These are phyloP conservation scores for Gryllus longicercus DNA, from an alignment of 2,888 invertebrate genomes.

Conservation along the genomic window DNA sequence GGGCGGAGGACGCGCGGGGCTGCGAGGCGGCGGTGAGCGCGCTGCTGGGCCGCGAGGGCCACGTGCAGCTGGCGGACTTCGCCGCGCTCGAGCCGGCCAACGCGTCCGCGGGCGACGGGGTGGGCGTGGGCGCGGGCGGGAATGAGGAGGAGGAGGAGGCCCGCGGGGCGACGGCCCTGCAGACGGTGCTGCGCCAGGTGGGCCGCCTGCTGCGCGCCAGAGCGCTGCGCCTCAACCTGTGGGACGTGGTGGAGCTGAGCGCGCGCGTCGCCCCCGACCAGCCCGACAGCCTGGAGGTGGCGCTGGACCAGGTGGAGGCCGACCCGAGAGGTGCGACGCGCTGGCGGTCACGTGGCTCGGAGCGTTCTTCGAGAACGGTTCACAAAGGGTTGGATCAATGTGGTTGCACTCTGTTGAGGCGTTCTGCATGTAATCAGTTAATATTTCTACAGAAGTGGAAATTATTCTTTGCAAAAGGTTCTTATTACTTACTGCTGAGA, in stretches of 20 bases:
- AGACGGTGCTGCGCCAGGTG: slow-evolving; percentile 55
- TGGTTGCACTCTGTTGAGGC: too few relatives aligned
- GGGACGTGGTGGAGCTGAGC: slow-evolving; percentile 52
- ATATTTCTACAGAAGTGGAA: too few relatives aligned
- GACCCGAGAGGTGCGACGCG: background rate
- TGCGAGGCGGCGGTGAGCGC: background rate
- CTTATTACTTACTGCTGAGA: too few relatives aligned
- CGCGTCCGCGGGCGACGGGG: background rate
- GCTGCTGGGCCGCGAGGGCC: background rate
- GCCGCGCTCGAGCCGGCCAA: slow-evolving; percentile 29
- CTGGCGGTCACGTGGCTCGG: too few relatives aligned
- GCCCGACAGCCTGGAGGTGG: slow-evolving; percentile 27
- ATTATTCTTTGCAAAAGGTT: too few relatives aligned
- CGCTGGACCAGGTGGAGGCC: slow-evolving; percentile 21
- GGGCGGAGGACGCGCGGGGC: background rate
- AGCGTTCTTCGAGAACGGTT: too few relatives aligned
- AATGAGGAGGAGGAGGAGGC: slow-evolving; percentile 52
- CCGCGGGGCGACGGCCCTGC: slow-evolving; percentile 54
- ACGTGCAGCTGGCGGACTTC: slow-evolving; percentile 26
- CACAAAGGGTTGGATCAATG: too few relatives aligned
- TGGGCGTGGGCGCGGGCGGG: slow-evolving; percentile 40
- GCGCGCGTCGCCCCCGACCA: slow-evolving; percentile 51
- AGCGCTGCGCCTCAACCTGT: slow-evolving; percentile 56
- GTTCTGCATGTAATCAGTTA: too few relatives aligned
- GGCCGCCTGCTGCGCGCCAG: slow-evolving; percentile 53